Percentiles rank a stretch among this genome's conserved stretches.
Conservation (phyloP, 2,888 invertebrate species). For the Leptothorax acervorum region DNA sequence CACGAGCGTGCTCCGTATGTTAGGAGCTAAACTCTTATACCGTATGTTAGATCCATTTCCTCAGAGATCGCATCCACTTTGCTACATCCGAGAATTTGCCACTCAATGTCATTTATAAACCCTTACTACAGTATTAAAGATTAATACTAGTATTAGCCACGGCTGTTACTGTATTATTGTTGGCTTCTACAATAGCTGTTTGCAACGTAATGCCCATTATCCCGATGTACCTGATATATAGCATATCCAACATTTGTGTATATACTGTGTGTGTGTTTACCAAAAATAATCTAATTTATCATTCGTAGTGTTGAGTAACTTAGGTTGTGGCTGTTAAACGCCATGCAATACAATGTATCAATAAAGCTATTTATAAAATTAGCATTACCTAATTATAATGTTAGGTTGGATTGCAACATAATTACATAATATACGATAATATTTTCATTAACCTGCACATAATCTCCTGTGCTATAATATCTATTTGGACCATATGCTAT, state of each 20-base stretch:
- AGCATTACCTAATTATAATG: background rate
- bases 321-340: background rate
- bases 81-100: background rate
- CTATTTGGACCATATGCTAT: background rate
- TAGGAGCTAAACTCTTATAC: background rate
- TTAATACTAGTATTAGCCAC: conserved; percentile 18
- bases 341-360: background rate
- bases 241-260: background rate
- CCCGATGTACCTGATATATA: background rate
- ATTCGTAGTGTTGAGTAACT: background rate
- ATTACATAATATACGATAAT: background rate
- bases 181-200: conserved; percentile 21
- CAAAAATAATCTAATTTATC: conserved; percentile 20
- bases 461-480: background rate
- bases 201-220: conserved; percentile 3
- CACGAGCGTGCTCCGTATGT: background rate
- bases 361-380: conserved; percentile 1
- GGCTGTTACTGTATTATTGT: conserved; percentile 34
- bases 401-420: background rate
- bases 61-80: background rate
- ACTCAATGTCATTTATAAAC: conserved; percentile 16
- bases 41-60: background rate
- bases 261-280: background rate
- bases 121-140: background rate
- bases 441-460: background rate